Evolutionary conservation across 2,113 vertebrate species (phyloP), one percentile per base, ranked within the genome.

Genomic region (Corydoras sp.): DNA sequence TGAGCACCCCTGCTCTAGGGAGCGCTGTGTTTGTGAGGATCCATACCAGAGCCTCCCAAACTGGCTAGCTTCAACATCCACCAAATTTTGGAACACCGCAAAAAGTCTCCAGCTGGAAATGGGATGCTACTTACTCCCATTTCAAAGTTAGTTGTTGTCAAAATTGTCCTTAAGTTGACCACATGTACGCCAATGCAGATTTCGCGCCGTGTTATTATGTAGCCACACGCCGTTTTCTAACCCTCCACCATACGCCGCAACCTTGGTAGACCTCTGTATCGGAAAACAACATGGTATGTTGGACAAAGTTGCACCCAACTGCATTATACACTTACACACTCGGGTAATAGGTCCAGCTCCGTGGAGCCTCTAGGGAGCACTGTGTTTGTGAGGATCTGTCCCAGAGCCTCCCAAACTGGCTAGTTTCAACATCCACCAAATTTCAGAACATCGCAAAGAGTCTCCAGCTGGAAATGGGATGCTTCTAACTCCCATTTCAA

Each of bases 81-180:
- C 53, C 49, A 60, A 62, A 54, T 70, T 65, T 76, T 43, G 43
- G 29, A 68, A 67, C 53, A 76, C 48, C 61, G 56, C 30, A 71
- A 66, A 60, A 48, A 18, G 24, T 9, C 54, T n/a, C 30, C 64
- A 13, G 13, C 68, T 10, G 31, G 70, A 76, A 71, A 66, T 76
- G 70, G 68, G 74, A 76, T 58, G 13, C 30, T 58, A 13, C 71
- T 76, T 71, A 31, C 58, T 66, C 66, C 68, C 65, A 66, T 76
- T 76, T 76, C 49, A 71, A 62, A 62, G 13, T 6, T 58, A 48
- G 48, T 30, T 43, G 43, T 75, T 60, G 60, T 15, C 12, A 10
- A 61, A 66, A 76, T 71, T 65, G 49, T 76, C 15, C 59, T 54
- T 48, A 58, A 70, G 65, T 76, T 59, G 58, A 64, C 62, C 61